Evolutionary conservation across 2,797 vertebrate genomes (phyloP).

Genomic region (Octomys mimax): DNA sequence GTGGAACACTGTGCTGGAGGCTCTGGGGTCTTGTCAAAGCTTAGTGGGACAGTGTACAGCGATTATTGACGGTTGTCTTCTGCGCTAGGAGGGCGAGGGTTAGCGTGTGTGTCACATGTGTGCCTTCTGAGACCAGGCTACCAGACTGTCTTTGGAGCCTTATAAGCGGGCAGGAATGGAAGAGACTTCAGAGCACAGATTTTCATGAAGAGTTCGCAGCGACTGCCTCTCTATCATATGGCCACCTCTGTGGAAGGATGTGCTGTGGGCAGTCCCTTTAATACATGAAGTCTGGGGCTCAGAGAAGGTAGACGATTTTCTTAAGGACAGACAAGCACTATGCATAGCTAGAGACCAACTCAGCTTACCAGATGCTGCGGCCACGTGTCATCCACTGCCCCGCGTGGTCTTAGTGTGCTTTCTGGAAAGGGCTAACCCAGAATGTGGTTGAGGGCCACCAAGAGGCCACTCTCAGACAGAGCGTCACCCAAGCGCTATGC

Average conservation of each 20-base stretch:
- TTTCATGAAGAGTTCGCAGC: neutral
- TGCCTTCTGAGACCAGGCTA: neutral
- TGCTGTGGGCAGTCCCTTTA: neutral
- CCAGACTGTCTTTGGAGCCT: neutral
- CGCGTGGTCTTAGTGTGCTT: rapidly evolving
- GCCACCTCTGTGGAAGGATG: neutral
- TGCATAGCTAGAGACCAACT: neutral
- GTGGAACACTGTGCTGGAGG: neutral
- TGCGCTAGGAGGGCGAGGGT: neutral
- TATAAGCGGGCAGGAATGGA: neutral
- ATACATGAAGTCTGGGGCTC: neutral
- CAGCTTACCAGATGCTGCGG: neutral
- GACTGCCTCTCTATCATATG: neutral
- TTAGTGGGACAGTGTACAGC: neutral
- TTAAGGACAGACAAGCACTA: neutral
- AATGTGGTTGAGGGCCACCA: neutral
- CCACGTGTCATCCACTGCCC: neutral
- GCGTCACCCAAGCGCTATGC: neutral
- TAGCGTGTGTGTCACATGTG: no score
- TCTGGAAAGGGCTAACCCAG: neutral
- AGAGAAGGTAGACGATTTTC: neutral
- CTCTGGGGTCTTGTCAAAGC: neutral
- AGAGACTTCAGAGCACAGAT: neutral
- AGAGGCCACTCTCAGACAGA: neutral
- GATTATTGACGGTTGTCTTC: neutral